Conservation (phyloP, 2,113 vertebrate genomes). For the Anarhynchus alexandrinus region DNA sequence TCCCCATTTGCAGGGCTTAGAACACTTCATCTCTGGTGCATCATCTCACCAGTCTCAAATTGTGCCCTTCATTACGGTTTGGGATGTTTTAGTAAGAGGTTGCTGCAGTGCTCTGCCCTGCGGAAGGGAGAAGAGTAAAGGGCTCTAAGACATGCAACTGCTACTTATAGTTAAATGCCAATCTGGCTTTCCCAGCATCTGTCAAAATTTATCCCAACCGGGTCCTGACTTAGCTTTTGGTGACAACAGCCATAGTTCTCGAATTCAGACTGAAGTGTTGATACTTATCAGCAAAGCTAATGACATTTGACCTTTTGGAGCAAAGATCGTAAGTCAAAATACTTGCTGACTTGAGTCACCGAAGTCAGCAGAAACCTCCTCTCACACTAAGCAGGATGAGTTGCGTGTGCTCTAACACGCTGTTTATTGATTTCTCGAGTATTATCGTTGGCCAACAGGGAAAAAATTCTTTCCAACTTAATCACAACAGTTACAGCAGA, state of each 20-base stretch:
- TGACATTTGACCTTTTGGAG: constrained; percentile 2
- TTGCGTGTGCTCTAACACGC: constrained; percentile 41
- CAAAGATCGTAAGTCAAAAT: constrained; percentile 7
- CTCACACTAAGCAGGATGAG: not conserved
- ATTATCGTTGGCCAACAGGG: constrained; percentile 77
- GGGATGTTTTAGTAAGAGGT: not conserved
- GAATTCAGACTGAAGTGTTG: not conserved
- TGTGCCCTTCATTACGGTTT: fast-evolving
- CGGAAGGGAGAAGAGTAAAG: not conserved
- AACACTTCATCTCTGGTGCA: not conserved
- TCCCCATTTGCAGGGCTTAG: not conserved
- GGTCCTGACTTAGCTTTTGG: not conserved
- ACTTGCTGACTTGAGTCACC: not conserved
- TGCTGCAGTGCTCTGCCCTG: not conserved
- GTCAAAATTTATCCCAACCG: not conserved
- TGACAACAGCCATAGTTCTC: not conserved
- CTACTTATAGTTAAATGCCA: not conserved
- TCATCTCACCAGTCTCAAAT: not conserved
- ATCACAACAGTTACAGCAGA: constrained; percentile 78
- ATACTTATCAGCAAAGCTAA: constrained; percentile 1
- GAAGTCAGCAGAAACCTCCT: not conserved
- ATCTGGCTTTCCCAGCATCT: not conserved
- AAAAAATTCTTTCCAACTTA: constrained; percentile 81
- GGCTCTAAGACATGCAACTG: not conserved
- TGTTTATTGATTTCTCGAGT: constrained; percentile 78